Evolutionary conservation across 2,888 invertebrate genomes (phyloP).

Genomic region (Lochmaea crataegi): DNA sequence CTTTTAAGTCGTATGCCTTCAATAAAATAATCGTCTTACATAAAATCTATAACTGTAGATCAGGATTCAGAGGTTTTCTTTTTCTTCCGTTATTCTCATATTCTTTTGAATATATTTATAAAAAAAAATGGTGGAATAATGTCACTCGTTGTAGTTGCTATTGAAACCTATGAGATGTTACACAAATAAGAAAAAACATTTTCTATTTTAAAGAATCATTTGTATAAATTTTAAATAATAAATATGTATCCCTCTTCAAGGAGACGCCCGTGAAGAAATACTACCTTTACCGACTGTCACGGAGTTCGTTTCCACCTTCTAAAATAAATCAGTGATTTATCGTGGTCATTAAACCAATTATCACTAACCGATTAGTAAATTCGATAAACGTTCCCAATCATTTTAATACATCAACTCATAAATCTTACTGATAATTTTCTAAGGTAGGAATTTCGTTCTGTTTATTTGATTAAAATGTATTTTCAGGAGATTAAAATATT

Average conservation of each 20-base stretch:
- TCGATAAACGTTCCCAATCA: conserved; percentile 34
- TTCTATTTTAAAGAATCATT: too few species aligned
- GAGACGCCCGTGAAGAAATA: conserved; percentile 20
- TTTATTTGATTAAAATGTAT: conserved; percentile 24
- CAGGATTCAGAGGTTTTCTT: too few species aligned
- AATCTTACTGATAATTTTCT: conserved; percentile 26
- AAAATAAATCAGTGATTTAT: conserved; percentile 30
- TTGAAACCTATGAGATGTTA: too few species aligned
- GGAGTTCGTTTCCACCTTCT: conserved; percentile 31
- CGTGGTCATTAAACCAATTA: conserved; percentile 34
- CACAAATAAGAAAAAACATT: too few species aligned
- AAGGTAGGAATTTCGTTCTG: conserved; percentile 21
- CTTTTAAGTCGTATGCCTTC: background rate
- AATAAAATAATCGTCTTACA: background rate
- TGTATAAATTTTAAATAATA: too few species aligned
- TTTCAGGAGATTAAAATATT: conserved; percentile 19
- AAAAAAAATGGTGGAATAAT: too few species aligned
- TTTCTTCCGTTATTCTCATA: too few species aligned
- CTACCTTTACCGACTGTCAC: conserved; percentile 28
- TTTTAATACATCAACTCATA: conserved; percentile 32
- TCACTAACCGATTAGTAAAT: conserved; percentile 30
- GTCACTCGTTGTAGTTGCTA: too few species aligned
- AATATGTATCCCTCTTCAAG: background rate
- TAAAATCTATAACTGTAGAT: background rate
- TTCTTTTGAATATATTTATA: too few species aligned